These are phyloP conservation scores for Helarctos malayanus DNA, from an alignment of 2,797 vertebrate genomes.

Conservation along the genomic window DNA sequence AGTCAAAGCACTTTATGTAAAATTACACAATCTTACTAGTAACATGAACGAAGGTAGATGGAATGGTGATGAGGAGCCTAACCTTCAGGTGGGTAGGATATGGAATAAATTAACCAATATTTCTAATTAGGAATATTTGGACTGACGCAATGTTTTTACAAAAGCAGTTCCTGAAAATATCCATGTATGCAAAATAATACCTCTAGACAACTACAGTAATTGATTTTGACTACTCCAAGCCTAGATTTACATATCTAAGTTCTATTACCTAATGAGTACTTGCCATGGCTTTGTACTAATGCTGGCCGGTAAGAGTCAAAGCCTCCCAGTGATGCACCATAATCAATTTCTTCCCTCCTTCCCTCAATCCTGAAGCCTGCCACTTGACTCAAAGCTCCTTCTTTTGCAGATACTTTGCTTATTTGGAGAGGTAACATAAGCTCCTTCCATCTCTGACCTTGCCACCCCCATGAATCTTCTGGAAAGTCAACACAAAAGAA, in stretches of 20 bases:
- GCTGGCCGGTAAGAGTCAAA: neutral
- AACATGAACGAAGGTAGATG: neutral
- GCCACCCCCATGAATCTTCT: neutral
- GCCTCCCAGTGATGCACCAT: neutral
- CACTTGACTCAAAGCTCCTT: neutral
- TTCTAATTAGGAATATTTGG: constrained; percentile 27
- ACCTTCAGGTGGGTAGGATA: neutral
- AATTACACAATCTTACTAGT: neutral
- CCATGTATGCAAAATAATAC: neutral
- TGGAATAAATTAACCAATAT: constrained; percentile 12
- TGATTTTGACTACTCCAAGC: neutral
- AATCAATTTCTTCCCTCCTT: neutral
- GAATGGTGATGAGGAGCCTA: neutral
- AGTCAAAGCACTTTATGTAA: neutral
- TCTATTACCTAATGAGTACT: neutral
- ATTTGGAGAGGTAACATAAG: neutral
- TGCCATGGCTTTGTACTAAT: neutral
- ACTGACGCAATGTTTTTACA: neutral
- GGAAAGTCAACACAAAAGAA: constrained; percentile 23
- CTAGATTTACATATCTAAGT: constrained; percentile 13
- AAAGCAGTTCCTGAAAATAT: constrained; percentile 16
- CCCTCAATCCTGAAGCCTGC: neutral
- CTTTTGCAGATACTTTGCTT: neutral
- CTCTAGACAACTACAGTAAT: neutral
- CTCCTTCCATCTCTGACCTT: neutral